Conservation (phyloP, 2,797 vertebrate species). For the Danionella dracula region DNA sequence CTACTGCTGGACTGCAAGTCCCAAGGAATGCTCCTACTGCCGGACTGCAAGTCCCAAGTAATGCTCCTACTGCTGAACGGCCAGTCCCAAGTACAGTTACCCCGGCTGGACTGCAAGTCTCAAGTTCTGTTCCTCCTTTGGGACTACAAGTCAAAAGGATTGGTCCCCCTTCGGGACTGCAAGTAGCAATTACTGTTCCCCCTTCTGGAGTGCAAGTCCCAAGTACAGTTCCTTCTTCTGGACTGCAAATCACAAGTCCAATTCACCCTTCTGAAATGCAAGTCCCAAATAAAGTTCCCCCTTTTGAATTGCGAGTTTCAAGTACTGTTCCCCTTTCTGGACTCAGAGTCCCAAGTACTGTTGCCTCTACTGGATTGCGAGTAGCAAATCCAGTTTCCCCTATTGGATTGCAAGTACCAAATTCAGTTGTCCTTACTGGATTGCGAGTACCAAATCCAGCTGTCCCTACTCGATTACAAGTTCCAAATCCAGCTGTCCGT, state of each 20-base stretch:
- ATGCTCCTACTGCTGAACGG: constrained; percentile 38
- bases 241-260: neutral
- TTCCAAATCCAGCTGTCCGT: neutral
- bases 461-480: neutral
- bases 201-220: neutral
- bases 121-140: accelerated
- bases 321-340: neutral
- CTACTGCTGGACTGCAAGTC: constrained; percentile 50
- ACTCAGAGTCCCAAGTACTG: neutral
- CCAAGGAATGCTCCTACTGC: constrained; percentile 27
- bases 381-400: too few species aligned
- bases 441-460: neutral
- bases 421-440: too few species aligned
- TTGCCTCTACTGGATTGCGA: neutral
- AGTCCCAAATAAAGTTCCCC: neutral
- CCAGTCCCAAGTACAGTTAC: constrained; percentile 42
- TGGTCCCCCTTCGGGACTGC: neutral
- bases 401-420: neutral
- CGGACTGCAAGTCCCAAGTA: constrained; percentile 53
- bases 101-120: neutral
- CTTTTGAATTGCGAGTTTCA: neutral
- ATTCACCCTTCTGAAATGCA: neutral
- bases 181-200: neutral
- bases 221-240: neutral
- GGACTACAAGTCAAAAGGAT: neutral